These are phyloP conservation scores for Dolichopus griseipennis DNA, from an alignment of 2,888 invertebrate genomes.

Conservation along the genomic window DNA sequence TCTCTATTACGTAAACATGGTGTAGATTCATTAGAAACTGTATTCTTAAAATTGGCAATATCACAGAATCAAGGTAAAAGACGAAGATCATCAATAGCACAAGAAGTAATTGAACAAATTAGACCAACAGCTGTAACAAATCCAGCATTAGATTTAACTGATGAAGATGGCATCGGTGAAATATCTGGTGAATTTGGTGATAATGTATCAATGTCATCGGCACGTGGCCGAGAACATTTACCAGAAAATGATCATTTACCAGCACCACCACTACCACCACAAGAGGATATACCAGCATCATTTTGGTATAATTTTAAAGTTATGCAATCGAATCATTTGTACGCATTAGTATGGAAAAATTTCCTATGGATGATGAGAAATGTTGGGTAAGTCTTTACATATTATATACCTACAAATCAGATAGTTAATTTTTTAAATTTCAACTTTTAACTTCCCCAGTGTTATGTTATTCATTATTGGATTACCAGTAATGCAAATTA, in stretches of 20 bases:
- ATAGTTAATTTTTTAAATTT: not conserved
- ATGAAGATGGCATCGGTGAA: slow-evolving; percentile 57
- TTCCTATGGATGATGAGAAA: slow-evolving; percentile 80
- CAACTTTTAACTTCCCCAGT: slow-evolving; percentile 41
- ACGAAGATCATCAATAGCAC: slow-evolving; percentile 68
- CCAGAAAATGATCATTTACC: slow-evolving; percentile 24
- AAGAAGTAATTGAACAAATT: slow-evolving; percentile 62
- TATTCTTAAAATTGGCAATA: slow-evolving; percentile 70
- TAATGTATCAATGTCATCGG: slow-evolving; percentile 69
- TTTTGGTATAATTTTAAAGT: slow-evolving; percentile 54
- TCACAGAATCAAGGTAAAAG: slow-evolving; percentile 74
- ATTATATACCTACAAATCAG: too few species aligned
- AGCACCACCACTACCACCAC: slow-evolving; percentile 60
- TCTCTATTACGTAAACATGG: slow-evolving; percentile 61
- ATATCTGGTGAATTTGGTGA: slow-evolving; percentile 83
- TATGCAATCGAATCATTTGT: slow-evolving; percentile 63
- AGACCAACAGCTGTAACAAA: slow-evolving; percentile 55
- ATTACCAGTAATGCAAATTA: slow-evolving; percentile 75
- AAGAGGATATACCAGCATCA: slow-evolving; percentile 50
- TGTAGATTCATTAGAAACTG: slow-evolving; percentile 66
- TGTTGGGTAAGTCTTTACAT: slow-evolving; percentile 56
- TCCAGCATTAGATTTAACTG: slow-evolving; percentile 57
- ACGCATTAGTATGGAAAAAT: slow-evolving; percentile 80
- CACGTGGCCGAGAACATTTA: slow-evolving; percentile 54
- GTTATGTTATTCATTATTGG: slow-evolving; percentile 78